Percentiles rank a stretch among this genome's conserved stretches.
These are phyloP conservation scores for Hydrochoerus hydrochaeris DNA, from an alignment of 2,113 vertebrate genomes.

Conservation along the genomic window DNA sequence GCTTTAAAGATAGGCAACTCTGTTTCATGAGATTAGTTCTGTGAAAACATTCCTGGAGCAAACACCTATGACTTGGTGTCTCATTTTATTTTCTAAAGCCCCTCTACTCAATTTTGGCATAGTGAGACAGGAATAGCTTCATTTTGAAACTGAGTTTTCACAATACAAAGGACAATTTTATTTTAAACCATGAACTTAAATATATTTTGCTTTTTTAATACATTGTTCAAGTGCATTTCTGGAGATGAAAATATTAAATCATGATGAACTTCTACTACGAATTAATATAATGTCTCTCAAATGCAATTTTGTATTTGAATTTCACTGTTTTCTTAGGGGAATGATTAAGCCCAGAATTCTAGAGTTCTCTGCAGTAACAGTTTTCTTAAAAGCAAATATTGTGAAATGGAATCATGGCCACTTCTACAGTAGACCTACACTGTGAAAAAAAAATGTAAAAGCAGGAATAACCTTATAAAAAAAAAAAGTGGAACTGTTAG, in stretches of 20 bases:
- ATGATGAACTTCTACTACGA: not conserved
- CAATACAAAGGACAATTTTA: not conserved
- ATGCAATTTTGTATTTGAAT: not conserved
- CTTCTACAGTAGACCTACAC: not conserved
- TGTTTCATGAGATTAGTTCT: not conserved
- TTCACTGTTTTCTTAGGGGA: not conserved
- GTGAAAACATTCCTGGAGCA: not conserved
- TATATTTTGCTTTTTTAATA: not conserved
- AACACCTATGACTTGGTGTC: not conserved
- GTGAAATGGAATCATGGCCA: not conserved
- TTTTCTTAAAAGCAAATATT: conserved; percentile 23
- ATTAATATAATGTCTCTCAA: conserved; percentile 14
- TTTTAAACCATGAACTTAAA: not conserved
- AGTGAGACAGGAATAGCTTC: not conserved
- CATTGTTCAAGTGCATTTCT: not conserved
- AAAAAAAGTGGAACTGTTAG: not conserved
- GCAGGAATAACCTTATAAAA: not conserved
- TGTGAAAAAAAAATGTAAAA: not conserved
- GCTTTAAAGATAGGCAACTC: not conserved
- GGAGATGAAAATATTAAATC: not conserved
- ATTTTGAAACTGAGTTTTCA: not conserved
- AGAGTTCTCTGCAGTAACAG: not conserved
- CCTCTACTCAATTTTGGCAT: not conserved
- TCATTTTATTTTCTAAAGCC: not conserved
- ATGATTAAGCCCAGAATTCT: not conserved